Conservation (phyloP, 2,113 vertebrate species). For the Urocynchramus pylzowi region DNA sequence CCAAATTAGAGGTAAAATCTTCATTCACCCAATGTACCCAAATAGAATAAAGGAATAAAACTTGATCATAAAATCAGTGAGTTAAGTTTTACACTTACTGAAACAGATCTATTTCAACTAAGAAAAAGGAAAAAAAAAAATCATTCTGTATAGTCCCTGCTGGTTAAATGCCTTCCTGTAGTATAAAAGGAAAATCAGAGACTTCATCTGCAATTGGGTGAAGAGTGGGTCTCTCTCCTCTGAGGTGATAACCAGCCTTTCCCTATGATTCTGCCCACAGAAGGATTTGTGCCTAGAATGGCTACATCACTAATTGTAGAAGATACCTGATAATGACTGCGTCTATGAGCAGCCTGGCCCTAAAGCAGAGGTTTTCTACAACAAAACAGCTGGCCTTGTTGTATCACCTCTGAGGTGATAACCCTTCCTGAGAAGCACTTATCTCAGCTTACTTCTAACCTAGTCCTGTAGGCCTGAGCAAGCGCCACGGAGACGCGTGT, state of each 20-base stretch:
- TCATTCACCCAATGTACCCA: not conserved
- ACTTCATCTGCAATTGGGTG: not conserved
- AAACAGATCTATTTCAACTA: not conserved
- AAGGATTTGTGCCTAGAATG: not conserved
- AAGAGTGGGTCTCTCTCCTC: not conserved
- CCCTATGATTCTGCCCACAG: not conserved
- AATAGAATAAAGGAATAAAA: not conserved
- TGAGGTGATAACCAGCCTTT: not conserved
- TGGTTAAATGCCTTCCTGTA: not conserved
- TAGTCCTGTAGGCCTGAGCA: not conserved
- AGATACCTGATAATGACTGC: not conserved
- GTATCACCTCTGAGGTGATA: too few relatives aligned
- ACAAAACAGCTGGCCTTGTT: not conserved
- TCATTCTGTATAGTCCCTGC: not conserved
- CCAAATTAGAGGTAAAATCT: not conserved
- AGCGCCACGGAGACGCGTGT: fast-evolving
- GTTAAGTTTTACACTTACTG: not conserved
- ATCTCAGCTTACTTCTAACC: not conserved
- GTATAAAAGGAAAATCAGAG: not conserved
- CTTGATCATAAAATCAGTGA: not conserved
- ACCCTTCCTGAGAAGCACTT: not conserved
- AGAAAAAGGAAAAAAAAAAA: not conserved
- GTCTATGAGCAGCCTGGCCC: not conserved
- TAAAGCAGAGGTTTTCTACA: not conserved
- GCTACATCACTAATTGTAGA: not conserved